Conservation (phyloP, 2,888 invertebrate genomes). For the Slavum lentiscoides region DNA sequence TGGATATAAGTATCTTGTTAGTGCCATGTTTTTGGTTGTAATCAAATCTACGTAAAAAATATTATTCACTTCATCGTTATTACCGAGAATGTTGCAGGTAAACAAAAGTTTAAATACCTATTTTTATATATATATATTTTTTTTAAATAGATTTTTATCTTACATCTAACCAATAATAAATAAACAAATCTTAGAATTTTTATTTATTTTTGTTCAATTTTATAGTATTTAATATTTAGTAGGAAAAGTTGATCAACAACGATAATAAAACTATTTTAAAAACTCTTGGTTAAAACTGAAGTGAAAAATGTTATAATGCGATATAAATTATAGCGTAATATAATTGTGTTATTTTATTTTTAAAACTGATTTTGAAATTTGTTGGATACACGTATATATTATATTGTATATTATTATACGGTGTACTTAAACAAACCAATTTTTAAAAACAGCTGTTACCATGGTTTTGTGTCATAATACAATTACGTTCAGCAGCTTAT, state of each 20-base stretch:
- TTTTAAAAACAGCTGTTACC: conserved; percentile 37
- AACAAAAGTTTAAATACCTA: conserved; percentile 49
- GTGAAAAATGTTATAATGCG: conserved; percentile 32
- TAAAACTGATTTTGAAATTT: neutral
- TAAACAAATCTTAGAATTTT: conserved; percentile 13
- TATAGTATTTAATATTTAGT: conserved; percentile 24
- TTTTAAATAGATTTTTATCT: conserved; percentile 38
- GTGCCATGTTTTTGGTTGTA: conserved; percentile 41
- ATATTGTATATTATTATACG: neutral
- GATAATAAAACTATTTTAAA: conserved; percentile 21
- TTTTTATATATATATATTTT: conserved; percentile 19
- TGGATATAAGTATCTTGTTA: conserved; percentile 41
- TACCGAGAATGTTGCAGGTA: conserved; percentile 52
- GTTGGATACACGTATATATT: neutral
- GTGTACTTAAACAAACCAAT: neutral
- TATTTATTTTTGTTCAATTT: neutral
- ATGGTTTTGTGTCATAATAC: conserved; percentile 42
- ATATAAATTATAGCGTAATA: neutral
- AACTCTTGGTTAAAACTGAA: conserved; percentile 48
- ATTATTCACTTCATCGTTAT: conserved; percentile 52
- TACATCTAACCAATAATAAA: conserved; percentile 39
- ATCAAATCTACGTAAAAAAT: conserved; percentile 49
- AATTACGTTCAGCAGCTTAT: conserved; percentile 9
- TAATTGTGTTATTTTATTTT: conserved; percentile 7
- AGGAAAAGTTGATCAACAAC: conserved; percentile 53